A percentile compares a stretch with the other conserved stretches of the same genome.
These are phyloP conservation scores for Salmo trutta DNA, from an alignment of 2,797 vertebrate species.

Conservation along the genomic window DNA sequence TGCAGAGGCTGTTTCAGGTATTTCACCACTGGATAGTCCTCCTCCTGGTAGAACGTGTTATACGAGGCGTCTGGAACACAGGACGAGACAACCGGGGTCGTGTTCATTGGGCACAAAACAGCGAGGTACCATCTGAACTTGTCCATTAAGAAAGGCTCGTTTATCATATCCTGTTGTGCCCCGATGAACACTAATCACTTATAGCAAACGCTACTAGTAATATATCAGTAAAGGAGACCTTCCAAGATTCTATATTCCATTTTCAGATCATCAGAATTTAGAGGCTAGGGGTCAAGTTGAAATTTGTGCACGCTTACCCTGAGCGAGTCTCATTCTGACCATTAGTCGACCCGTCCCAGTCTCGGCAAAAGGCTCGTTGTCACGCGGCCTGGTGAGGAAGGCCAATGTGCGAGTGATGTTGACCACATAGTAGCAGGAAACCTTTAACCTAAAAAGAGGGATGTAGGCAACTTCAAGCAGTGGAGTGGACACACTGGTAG, in stretches of 20 bases:
- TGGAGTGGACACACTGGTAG: background rate
- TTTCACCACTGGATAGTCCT: constrained; percentile 56
- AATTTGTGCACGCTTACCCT: constrained; percentile 45
- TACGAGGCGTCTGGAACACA: constrained; percentile 58
- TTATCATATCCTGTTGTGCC: too few species aligned
- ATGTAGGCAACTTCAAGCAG: background rate
- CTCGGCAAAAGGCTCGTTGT: constrained; percentile 55
- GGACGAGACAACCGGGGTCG: background rate
- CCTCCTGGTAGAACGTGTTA: constrained; percentile 40
- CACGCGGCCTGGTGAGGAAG: constrained; percentile 43
- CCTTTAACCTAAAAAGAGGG: constrained; percentile 49
- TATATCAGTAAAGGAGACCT: too few species aligned
- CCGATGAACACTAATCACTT: background rate
- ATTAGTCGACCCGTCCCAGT: constrained; percentile 49
- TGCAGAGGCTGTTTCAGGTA: constrained; percentile 50
- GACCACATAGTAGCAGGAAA: constrained; percentile 65
- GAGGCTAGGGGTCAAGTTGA: background rate
- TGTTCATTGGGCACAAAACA: background rate
- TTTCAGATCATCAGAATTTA: too few species aligned
- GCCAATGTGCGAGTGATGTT: constrained; percentile 43
- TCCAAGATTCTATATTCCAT: too few species aligned
- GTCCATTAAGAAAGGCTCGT: too few species aligned
- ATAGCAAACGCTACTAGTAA: too few species aligned
- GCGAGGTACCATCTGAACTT: background rate
- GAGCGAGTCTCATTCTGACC: constrained; percentile 60